phyloP scores from a whole-genome alignment of 2,113 vertebrate species.

The Clarias macrocephalus region DNA sequence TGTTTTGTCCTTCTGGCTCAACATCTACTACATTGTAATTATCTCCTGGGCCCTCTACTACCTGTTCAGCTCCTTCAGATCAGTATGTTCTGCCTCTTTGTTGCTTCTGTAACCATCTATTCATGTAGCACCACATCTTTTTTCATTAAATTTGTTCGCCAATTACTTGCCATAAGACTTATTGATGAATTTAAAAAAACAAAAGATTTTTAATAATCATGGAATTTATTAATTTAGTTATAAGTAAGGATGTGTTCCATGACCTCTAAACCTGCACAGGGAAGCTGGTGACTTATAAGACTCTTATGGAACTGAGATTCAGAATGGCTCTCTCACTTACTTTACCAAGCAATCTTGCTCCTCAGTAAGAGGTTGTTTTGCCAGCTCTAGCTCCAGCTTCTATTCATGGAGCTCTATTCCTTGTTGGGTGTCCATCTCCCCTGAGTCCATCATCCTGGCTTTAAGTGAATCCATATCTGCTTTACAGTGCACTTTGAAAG shows the following conservation, averaged over 20 bases:
- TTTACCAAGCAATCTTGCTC: neutral
- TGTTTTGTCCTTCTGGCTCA: constrained; percentile 89
- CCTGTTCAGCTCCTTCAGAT: constrained; percentile 84
- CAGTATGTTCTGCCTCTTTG: constrained; percentile 61
- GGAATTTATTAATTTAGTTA: neutral
- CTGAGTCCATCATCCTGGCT: neutral
- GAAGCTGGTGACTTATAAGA: neutral
- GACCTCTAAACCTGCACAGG: neutral
- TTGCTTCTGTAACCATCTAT: neutral
- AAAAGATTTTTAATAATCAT: neutral
- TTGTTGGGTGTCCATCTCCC: constrained; percentile 19
- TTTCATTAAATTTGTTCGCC: neutral
- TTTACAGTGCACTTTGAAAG: constrained; percentile 50
- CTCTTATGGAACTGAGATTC: neutral
- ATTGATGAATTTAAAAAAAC: neutral
- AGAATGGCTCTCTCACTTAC: neutral
- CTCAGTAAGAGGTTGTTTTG: neutral
- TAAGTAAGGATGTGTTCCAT: neutral
- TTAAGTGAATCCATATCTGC: constrained; percentile 31
- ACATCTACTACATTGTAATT: constrained; percentile 91
- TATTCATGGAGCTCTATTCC: constrained; percentile 11
- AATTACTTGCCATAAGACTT: neutral
- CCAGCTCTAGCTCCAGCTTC: neutral
- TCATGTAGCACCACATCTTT: neutral
- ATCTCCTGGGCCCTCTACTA: constrained; percentile 92